phyloP scores from a whole-genome alignment of 2,113 vertebrate genomes.

The Zosterops lateralis region DNA sequence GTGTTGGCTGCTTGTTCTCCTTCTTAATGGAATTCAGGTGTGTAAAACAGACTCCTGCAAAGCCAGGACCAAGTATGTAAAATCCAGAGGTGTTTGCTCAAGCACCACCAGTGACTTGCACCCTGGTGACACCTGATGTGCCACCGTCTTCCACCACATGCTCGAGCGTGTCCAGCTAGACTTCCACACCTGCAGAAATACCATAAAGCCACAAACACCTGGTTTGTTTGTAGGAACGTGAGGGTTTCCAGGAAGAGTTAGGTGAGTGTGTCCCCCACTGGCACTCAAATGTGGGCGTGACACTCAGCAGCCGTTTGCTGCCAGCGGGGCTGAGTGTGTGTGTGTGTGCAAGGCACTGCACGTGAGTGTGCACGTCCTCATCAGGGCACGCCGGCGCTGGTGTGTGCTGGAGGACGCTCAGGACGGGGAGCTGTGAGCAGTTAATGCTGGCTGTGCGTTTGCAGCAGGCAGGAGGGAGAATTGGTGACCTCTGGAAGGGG shows the following conservation, averaged over 20 bases:
- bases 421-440: neutral
- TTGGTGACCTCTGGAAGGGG: conserved; percentile 48
- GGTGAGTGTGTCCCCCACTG: neutral
- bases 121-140: neutral
- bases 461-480: neutral
- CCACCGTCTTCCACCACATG: rapidly evolving
- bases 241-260: neutral
- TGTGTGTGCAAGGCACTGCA: rapidly evolving
- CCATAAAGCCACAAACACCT: neutral
- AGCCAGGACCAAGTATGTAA: neutral
- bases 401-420: neutral
- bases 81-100: neutral
- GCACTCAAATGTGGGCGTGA: neutral
- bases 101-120: neutral
- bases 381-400: rapidly evolving
- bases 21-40: neutral
- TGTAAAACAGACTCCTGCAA: neutral
- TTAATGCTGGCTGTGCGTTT: neutral
- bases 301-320: neutral
- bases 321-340: neutral
- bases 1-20: neutral
- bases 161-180: neutral
- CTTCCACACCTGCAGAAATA: neutral
- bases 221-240: neutral
- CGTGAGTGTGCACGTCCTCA: rapidly evolving